Evolutionary conservation across 2,113 vertebrate genomes (phyloP).

Genomic region (Mus spicilegus): DNA sequence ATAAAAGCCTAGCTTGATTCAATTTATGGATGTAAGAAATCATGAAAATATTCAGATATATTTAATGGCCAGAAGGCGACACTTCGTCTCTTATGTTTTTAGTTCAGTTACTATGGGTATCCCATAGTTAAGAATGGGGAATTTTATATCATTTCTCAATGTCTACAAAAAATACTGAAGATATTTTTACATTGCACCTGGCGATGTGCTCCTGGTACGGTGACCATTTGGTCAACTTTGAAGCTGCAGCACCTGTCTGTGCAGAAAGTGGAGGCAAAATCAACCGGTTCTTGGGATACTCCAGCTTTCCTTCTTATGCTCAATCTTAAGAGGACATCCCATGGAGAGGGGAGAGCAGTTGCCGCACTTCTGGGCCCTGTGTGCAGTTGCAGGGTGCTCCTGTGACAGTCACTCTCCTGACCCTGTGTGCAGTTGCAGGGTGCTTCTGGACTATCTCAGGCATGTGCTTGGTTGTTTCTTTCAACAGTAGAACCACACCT

Average conservation of each 20-base stretch:
- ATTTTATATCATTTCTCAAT: neutral
- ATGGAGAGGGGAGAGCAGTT: too few species aligned
- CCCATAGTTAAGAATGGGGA: neutral
- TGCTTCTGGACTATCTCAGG: neutral
- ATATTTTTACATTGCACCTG: neutral
- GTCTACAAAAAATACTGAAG: constrained; percentile 23
- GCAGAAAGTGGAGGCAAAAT: neutral
- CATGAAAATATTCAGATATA: neutral
- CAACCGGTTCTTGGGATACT: neutral
- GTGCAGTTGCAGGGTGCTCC: neutral
- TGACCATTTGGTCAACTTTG: neutral
- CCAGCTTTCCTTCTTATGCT: neutral
- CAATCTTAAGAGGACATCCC: neutral
- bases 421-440: neutral
- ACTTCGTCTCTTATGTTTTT: neutral
- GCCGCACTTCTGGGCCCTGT: too few species aligned
- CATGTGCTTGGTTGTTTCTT: neutral
- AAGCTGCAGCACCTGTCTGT: neutral
- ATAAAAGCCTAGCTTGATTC: neutral
- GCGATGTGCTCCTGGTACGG: neutral
- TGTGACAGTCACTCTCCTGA: too few species aligned
- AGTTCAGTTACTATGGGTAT: neutral
- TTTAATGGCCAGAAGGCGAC: neutral
- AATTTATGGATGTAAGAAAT: neutral
- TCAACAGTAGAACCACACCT: neutral